Evolutionary conservation across 2,888 invertebrate genomes (phyloP).

Genomic region (Chalcis sispes): DNA sequence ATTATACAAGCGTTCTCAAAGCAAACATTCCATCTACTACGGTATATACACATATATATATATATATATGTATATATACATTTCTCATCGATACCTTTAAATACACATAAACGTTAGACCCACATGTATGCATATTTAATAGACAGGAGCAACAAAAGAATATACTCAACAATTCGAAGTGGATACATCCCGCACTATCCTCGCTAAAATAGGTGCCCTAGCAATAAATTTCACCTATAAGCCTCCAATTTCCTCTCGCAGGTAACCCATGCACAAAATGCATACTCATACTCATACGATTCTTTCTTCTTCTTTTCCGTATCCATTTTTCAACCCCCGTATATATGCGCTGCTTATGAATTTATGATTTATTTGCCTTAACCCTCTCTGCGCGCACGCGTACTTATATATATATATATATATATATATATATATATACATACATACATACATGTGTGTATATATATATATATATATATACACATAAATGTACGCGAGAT

Average conservation of each 20-base stretch:
- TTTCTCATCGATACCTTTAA: too few species aligned
- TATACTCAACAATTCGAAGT: too few species aligned
- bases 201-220: background rate
- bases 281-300: background rate
- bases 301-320: slow-evolving; percentile 5
- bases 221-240: slow-evolving; percentile 4
- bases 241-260: slow-evolving; percentile 6
- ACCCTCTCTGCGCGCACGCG: slow-evolving; percentile 29
- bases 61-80: too few species aligned
- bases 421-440: background rate
- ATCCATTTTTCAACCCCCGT: slow-evolving; percentile 45
- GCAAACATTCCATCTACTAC: too few species aligned
- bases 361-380: slow-evolving; percentile 71
- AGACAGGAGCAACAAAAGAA: too few species aligned
- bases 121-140: too few species aligned
- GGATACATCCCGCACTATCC: background rate
- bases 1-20: too few species aligned
- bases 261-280: background rate
- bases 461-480: slow-evolving; percentile 21
- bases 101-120: too few species aligned
- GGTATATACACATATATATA: too few species aligned
- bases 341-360: slow-evolving; percentile 65
- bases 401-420: background rate
- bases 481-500: slow-evolving; percentile 58
- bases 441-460: slow-evolving; percentile 28